phyloP scores from a whole-genome alignment of 2,797 vertebrate genomes.

The Lepus oiostolus region DNA sequence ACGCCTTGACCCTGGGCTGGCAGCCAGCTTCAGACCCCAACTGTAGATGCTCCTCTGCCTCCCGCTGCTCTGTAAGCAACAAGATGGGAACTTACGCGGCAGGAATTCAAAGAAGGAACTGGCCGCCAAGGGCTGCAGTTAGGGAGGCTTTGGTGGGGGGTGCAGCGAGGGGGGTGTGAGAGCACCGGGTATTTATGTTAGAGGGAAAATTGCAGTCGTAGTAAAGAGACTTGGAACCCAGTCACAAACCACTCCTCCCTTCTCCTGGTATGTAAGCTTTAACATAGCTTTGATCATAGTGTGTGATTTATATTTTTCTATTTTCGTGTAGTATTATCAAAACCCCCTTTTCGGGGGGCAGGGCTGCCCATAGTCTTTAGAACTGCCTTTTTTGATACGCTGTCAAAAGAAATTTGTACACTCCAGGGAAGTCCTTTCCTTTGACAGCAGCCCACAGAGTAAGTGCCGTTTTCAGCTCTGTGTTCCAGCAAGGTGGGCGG shows the following conservation, averaged over 20 bases:
- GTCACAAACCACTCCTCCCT: neutral
- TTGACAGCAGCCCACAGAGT: neutral
- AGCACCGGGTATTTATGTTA: slow-evolving; percentile 5
- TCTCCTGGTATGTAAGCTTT: neutral
- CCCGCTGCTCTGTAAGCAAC: neutral
- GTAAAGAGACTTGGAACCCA: slow-evolving; percentile 22
- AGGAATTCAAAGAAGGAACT: neutral
- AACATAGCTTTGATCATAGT: neutral
- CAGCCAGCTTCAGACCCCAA: neutral
- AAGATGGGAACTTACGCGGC: neutral
- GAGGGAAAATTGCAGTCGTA: neutral
- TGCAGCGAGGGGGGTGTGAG: neutral
- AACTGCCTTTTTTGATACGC: neutral
- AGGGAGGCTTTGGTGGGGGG: slow-evolving; percentile 18
- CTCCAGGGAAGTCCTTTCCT: neutral
- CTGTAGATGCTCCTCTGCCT: neutral
- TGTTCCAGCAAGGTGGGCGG: slow-evolving; percentile 24
- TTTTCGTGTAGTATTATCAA: neutral
- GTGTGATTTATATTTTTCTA: neutral
- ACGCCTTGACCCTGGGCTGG: neutral
- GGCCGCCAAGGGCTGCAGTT: neutral
- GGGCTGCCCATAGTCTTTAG: neutral
- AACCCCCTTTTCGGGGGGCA: neutral
- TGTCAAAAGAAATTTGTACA: slow-evolving; percentile 3
- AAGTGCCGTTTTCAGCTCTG: neutral